Base-by-base conservation (phyloP, 2,113 vertebrate species). In the Lathamus discolor region DNA sequence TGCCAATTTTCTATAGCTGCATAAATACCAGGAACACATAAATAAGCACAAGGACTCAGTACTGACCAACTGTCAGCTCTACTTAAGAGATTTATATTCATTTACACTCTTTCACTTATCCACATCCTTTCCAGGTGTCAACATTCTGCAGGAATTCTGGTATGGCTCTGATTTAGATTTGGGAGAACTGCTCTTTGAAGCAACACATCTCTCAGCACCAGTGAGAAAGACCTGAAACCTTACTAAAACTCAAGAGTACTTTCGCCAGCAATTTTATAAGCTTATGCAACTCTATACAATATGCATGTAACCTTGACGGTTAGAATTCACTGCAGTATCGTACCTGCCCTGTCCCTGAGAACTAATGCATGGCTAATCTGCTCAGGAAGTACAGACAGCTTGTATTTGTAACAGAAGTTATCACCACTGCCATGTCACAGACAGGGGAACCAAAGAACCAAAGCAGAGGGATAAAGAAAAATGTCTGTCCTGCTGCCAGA, bases 251-350 rank as follows among this genome's bases (percentile, higher is more conserved):
- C 10, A 37, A n/a, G 24, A 83, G 10, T 27, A 69, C 17, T 83
- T 85, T 57, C 72, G 7, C 20, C 43, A 93, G 75, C 13, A 46
- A 79, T 46, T 79, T 93, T 72, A 88, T 54, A 66, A 84, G 52
- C 15, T 63, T 63, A 63, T 17, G 15, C 52, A 90, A 39, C 11
- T 82, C 41, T 31, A 10, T 4, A 1, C 15, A 92, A 75, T 25
- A 85, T 2, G 2, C 5, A 23, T 1, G 0, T 17, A 49, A 44
- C 37, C 57, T 37, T 57, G 15, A 6, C n/a, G 8, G 48, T n/a
- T 35, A 76, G 44, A 75, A 83, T 51, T 86, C 43, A 37, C 10
- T 17, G 25, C 0, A 2, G 41, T 11, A 83, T 12, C 52, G 57
- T 73, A 43, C 12, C 88, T 39, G 20, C 7, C 44, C 33, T 7